A percentile compares a stretch with the other conserved stretches of the same genome.
Evolutionary conservation across 2,797 vertebrate species (phyloP).

Genomic region (Chrysocyon brachyurus): DNA sequence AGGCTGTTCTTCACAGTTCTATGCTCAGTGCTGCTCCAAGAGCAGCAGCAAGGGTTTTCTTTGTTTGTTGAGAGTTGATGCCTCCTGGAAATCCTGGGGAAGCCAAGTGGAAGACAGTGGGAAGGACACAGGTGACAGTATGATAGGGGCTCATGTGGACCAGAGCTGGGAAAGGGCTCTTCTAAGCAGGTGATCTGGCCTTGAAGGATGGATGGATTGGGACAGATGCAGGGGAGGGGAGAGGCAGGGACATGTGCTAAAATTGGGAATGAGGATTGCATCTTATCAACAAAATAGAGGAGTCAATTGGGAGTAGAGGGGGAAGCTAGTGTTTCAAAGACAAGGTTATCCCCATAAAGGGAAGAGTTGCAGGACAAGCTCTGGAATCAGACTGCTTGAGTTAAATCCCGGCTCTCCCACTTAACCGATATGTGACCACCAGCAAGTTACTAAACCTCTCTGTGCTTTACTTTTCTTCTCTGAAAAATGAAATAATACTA

Average conservation of each 20-base stretch:
- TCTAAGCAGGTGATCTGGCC: background rate
- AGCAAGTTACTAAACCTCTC: background rate
- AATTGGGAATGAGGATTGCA: background rate
- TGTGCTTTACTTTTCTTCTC: background rate
- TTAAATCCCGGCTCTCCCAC: background rate
- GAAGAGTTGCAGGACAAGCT: background rate
- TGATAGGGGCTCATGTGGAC: background rate
- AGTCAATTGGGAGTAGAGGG: background rate
- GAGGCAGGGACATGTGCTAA: background rate
- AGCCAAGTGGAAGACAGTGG: background rate
- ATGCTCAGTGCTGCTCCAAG: background rate
- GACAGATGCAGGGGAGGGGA: background rate
- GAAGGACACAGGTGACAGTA: background rate
- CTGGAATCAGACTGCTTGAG: background rate
- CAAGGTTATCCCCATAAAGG: background rate
- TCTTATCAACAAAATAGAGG: background rate
- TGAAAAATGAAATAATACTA: slow-evolving; percentile 6
- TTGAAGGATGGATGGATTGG: background rate
- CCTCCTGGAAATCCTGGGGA: background rate
- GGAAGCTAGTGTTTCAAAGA: background rate
- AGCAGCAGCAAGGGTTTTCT: background rate
- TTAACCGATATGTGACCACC: background rate
- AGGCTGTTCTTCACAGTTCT: background rate
- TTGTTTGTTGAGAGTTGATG: background rate
- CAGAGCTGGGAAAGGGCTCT: background rate